Base-by-base conservation (phyloP, 2,113 vertebrate species). In the Scytalopus superciliaris region DNA sequence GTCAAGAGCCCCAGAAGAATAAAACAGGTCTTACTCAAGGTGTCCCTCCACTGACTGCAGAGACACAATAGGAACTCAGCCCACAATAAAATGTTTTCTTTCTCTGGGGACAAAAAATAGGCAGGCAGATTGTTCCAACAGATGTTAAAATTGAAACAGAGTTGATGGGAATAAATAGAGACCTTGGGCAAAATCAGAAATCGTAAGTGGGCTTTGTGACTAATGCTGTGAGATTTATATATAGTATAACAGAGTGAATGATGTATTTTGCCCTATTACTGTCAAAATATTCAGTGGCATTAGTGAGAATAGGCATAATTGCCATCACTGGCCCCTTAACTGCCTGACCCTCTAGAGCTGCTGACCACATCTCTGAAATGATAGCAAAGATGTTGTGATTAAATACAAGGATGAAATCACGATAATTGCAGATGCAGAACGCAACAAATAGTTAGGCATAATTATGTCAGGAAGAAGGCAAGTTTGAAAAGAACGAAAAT, bases 401-500 rank as follows among this genome's bases (percentile, higher is more conserved):
- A 90, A 94, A 73, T 60, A 47, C 30, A 64, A 83, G 56, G 88
- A 83, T 64, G 75, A 72, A 92, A 69, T 75, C 19, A 35, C 50
- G 39, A 35, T 77, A 92, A 52, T 55, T 70, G 67, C 87, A 95
- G 89, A 89, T 73, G 88, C 44, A 73, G 59, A 88, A 74, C 1
- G 0, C 62, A 81, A 89, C 22, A 49, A 47, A 73, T 69, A 57
- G 60, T 83, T 35, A 93, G 77, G 35, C 33, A 35, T 57, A 83
- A 93, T 94, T 93, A 82, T 69, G 53, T 37, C 50, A 73, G 87
- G 79, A 94, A 95, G 84, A 81, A 75, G 45, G 19, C 85, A 62
- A 33, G 55, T 39, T 86, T 86, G 84, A 74, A 96, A 70, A 91
- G 86, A 94, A 95, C 40, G 40, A 62, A 94, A 96, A 93, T 64